Conservation (phyloP, 2,797 vertebrate genomes). For the Anguilla obscura region DNA sequence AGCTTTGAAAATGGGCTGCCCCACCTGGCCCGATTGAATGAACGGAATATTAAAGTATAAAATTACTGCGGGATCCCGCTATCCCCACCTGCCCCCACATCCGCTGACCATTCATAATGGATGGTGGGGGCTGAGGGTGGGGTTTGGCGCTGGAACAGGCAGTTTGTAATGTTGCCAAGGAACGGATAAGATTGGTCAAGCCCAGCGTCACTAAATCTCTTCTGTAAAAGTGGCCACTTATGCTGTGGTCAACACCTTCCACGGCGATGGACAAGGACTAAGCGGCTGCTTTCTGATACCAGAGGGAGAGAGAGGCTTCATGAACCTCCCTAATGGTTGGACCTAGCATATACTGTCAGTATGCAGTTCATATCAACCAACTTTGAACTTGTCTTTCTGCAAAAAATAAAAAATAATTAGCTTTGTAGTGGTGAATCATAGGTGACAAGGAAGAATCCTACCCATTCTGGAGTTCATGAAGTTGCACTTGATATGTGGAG, state of each 20-base stretch:
- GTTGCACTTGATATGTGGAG: not conserved
- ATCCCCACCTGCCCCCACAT: slow-evolving; percentile 13
- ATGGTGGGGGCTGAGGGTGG: not conserved
- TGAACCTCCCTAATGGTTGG: not conserved
- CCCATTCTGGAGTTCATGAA: not conserved
- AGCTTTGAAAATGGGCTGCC: slow-evolving; percentile 15
- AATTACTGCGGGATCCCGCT: slow-evolving; percentile 26
- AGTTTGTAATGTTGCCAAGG: not conserved
- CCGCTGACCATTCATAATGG: slow-evolving; percentile 9
- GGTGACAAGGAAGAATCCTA: not conserved
- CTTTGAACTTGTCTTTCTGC: not conserved
- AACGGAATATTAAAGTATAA: slow-evolving; percentile 21
- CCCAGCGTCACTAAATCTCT: not conserved
- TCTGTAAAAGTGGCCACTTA: not conserved
- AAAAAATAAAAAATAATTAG: not conserved
- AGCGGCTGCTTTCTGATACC: not conserved
- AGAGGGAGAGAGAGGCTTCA: not conserved
- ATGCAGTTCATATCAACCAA: not conserved
- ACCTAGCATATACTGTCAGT: not conserved
- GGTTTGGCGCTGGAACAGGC: not conserved
- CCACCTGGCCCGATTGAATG: slow-evolving; percentile 32
- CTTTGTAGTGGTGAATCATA: not conserved
- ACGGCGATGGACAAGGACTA: not conserved
- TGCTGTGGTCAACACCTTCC: not conserved
- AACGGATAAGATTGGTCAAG: not conserved